Conservation (phyloP, 1,140 invertebrate species). For the Chrysomallon squamiferum region DNA sequence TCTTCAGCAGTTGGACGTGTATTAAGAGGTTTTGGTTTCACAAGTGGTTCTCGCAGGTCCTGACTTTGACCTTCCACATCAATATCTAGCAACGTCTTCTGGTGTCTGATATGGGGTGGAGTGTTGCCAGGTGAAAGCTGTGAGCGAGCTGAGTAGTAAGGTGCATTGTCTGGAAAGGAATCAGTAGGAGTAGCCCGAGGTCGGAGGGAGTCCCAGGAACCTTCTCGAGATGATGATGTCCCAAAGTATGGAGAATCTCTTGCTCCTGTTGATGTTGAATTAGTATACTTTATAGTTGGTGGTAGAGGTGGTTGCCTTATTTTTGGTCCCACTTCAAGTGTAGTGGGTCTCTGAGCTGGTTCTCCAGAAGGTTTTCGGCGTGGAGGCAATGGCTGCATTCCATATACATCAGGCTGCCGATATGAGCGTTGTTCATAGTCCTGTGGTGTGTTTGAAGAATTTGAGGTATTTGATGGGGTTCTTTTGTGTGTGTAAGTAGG, state of each 20-base stretch:
- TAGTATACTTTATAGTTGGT: slow-evolving; percentile 20
- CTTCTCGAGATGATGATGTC: slow-evolving; percentile 18
- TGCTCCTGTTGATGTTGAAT: slow-evolving; percentile 27
- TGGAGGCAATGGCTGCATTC: slow-evolving; percentile 67
- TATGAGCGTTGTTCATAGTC: slow-evolving; percentile 23
- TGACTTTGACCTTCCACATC: slow-evolving; percentile 72
- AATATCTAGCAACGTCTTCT: slow-evolving; percentile 69
- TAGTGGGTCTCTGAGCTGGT: slow-evolving; percentile 74
- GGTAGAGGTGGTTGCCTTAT: slow-evolving; percentile 15
- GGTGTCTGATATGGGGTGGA: slow-evolving; percentile 58
- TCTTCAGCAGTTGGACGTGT: slow-evolving; percentile 11
- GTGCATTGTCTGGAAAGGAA: slow-evolving; percentile 31
- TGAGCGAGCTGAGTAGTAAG: slow-evolving; percentile 52
- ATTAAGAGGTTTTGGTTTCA: slow-evolving; percentile 25
- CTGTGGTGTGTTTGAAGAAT: slow-evolving; percentile 67
- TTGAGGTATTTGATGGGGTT: slow-evolving; percentile 78
- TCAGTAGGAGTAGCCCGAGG: slow-evolving; percentile 19
- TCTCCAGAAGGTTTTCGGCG: slow-evolving; percentile 69
- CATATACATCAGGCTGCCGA: slow-evolving; percentile 38
- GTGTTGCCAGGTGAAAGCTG: slow-evolving; percentile 58
- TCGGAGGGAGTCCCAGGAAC: slow-evolving; percentile 20
- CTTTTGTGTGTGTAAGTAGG: slow-evolving; percentile 67
- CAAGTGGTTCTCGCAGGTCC: slow-evolving; percentile 71
- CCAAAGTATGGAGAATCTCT: too few relatives aligned
- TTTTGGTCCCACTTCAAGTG: slow-evolving; percentile 67